Evolutionary conservation across 2,888 invertebrate species (phyloP), one percentile per base, ranked within the genome.

Genomic region (Allophyes oxyacanthae): DNA sequence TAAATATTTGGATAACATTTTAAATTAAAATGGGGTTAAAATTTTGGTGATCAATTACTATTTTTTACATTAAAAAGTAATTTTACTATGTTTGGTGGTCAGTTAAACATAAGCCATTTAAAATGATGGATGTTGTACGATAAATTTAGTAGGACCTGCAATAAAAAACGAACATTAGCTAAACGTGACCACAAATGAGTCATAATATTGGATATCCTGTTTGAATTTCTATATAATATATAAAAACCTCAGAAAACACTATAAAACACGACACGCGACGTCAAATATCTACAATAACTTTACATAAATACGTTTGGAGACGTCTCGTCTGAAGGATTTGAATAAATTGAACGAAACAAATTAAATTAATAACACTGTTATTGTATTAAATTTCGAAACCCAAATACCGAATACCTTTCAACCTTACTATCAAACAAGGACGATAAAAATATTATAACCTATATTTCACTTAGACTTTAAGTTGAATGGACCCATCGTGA

Each of bases 401-500:
- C 4, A 20, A 28, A 28, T 13, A 30, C 25, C 30, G 9, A 37
- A 48, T 32, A 41, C 7, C 9, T 25, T 44, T 48, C 8, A 20
- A 20, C 4, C 2, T 28, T 13, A 34, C 44, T 51, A 10, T 45
- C 37, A 44, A 66, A 52, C 32, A 38, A 50, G 11, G 44, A n/a
- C 34, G 40, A 48, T 33, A 54, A 54, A 51, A 61, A 58, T 30
- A 49, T 41, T 28, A 56, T 36, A 37, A 41, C 30, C 45, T 49
- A 72, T 64, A 72, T 74, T 70, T 62, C 58, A 72, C 53, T 65
- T 59, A 55, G 38, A 49, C 44, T 48, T 53, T 41, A 64, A 69
- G 53, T 65, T 64, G 64, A 74, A 74, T 75, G 75, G 64, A 67
- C 75, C 76, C 77, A 72, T 75, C 76, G 71, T 78, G 83, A 83